Evolutionary conservation across 2,797 vertebrate genomes (phyloP).

Genomic region (Myripristis murdjan): DNA sequence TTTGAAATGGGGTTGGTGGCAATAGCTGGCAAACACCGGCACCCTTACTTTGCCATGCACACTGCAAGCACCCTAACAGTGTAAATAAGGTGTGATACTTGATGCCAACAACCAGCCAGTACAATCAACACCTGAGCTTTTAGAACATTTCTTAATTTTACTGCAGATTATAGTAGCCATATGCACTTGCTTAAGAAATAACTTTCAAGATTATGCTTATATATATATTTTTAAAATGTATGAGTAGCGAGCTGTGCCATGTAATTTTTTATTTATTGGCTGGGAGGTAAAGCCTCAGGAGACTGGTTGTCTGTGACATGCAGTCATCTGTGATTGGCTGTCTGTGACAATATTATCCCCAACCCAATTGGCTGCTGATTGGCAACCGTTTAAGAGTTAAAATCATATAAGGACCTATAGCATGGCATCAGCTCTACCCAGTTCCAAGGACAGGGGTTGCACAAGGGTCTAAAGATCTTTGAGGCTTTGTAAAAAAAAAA

Average conservation of each 20-base stretch:
- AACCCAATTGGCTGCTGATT: conserved; percentile 66
- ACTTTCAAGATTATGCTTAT: conserved; percentile 82
- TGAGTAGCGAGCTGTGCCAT: conserved; percentile 76
- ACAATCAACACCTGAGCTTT: conserved; percentile 84
- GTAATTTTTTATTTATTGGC: conserved; percentile 72
- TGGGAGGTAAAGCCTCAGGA: conserved; percentile 69
- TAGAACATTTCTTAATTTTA: conserved; percentile 79
- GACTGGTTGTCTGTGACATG: conserved; percentile 68
- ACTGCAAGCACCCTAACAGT: conserved; percentile 70
- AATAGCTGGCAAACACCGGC: conserved; percentile 73
- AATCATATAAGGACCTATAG: conserved; percentile 79
- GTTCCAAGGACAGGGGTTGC: conserved; percentile 74
- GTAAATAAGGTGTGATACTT: conserved; percentile 65
- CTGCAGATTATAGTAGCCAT: conserved; percentile 85
- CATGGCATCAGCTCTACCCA: conserved; percentile 72
- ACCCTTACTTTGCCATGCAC: conserved; percentile 75
- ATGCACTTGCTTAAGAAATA: conserved; percentile 84
- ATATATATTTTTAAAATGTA: conserved; percentile 79
- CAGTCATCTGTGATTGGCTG: conserved; percentile 73
- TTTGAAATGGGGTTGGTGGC: conserved; percentile 74
- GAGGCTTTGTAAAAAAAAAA: conserved; percentile 52
- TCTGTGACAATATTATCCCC: conserved; percentile 61
- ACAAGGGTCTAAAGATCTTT: conserved; percentile 68
- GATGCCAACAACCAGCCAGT: conserved; percentile 78
- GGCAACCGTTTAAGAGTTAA: conserved; percentile 71